phyloP scores from a whole-genome alignment of 1,140 invertebrate species.

The Papilio polyxenes region DNA sequence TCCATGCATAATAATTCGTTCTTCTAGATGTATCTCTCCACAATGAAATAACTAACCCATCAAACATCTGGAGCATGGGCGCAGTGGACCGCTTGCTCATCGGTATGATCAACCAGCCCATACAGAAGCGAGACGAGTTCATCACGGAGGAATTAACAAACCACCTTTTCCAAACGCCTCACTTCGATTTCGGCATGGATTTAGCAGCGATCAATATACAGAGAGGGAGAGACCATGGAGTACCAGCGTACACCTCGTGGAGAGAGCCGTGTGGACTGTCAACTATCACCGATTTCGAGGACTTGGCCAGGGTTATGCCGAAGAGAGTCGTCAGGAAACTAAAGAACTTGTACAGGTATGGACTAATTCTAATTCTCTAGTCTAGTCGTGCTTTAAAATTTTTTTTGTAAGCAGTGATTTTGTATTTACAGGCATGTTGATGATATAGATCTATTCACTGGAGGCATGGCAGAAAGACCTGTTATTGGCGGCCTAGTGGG shows the following conservation, averaged over 20 bases:
- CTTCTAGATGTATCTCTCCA: conserved; percentile 88
- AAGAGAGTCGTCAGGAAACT: conserved; percentile 84
- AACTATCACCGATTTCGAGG: conserved; percentile 86
- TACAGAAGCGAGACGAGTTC: conserved; percentile 90
- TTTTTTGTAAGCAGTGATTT: not conserved
- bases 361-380: not conserved
- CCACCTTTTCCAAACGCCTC: conserved; percentile 90
- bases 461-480: conserved; percentile 90
- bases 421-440: conserved; percentile 83
- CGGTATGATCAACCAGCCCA: conserved; percentile 88
- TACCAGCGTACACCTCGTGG: conserved; percentile 91
- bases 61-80: conserved; percentile 85
- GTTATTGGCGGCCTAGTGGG: conserved; percentile 93
- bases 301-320: conserved; percentile 88
- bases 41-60: conserved; percentile 86
- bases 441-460: conserved; percentile 96
- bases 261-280: conserved; percentile 89
- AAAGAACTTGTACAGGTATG: conserved; percentile 82
- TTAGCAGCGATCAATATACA: conserved; percentile 95
- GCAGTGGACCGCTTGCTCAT: conserved; percentile 89
- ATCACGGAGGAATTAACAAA: conserved; percentile 92
- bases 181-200: conserved; percentile 90
- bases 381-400: not conserved
- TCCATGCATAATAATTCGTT: not conserved
- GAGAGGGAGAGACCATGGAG: conserved; percentile 93